Conservation (phyloP, 1,140 invertebrate species). For the Eubasilissa regina region DNA sequence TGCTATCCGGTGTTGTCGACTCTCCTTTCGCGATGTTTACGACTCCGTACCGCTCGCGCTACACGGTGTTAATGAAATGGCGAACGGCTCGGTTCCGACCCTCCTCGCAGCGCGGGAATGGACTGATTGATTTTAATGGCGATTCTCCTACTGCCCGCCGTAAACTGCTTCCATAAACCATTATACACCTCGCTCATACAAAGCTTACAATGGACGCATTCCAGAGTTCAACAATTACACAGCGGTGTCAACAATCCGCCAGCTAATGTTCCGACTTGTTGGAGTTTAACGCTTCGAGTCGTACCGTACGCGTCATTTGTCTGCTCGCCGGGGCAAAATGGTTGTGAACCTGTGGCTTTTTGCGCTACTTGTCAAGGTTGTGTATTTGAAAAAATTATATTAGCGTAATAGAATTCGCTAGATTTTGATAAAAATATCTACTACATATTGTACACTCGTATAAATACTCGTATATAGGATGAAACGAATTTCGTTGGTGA, state of each 20-base stretch:
- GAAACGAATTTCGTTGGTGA: too few relatives aligned
- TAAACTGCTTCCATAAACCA: slow-evolving; percentile 29
- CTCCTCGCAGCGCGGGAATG: neutral
- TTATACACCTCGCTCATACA: neutral
- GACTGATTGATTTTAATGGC: slow-evolving; percentile 35
- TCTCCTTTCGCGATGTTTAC: neutral
- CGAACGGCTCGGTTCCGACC: neutral
- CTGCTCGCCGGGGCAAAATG: too few relatives aligned
- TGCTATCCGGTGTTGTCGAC: neutral
- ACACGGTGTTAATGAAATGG: slow-evolving; percentile 36
- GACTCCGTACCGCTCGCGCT: neutral
- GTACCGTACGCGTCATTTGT: neutral
- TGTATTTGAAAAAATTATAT: too few relatives aligned
- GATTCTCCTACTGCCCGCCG: slow-evolving; percentile 2
- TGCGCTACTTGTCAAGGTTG: too few relatives aligned
- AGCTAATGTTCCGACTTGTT: neutral
- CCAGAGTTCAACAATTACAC: neutral
- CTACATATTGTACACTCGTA: too few relatives aligned
- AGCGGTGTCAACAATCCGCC: neutral
- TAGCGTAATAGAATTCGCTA: too few relatives aligned
- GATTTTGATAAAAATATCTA: too few relatives aligned
- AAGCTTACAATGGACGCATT: neutral
- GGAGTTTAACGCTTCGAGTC: neutral
- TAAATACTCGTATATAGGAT: too few relatives aligned
- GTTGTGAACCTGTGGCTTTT: too few relatives aligned